These are phyloP conservation scores for Drosophila santomea DNA, from an alignment of 1,140 invertebrate genomes.

Conservation along the genomic window DNA sequence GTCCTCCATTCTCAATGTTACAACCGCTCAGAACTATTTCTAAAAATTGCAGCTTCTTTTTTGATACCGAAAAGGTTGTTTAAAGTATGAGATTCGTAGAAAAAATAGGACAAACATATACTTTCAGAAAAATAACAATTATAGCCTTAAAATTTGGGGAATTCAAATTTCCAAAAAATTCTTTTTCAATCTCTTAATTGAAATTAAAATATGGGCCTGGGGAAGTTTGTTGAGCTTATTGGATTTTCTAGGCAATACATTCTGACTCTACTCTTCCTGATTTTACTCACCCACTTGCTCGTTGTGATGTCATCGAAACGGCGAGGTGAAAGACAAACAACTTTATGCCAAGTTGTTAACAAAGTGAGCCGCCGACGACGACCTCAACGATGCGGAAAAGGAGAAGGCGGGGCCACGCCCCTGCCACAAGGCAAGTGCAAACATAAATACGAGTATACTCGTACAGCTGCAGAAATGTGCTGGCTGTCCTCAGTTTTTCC, in stretches of 20 bases:
- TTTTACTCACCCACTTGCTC: not conserved
- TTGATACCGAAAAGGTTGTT: too few relatives aligned
- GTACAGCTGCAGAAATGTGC: constrained; percentile 62
- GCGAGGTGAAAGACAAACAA: constrained; percentile 77
- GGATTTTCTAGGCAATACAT: constrained; percentile 70
- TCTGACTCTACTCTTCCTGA: constrained; percentile 9
- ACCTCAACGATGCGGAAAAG: constrained; percentile 43
- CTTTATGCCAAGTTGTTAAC: constrained; percentile 80
- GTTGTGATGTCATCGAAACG: constrained; percentile 74
- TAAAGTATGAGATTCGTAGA: too few relatives aligned
- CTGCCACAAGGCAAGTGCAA: constrained; percentile 35
- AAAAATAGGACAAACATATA: too few relatives aligned
- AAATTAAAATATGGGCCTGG: not conserved
- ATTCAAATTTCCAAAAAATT: not conserved
- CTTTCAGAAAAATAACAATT: too few relatives aligned
- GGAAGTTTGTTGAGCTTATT: constrained; percentile 72
- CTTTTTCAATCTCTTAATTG: not conserved
- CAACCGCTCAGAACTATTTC: too few relatives aligned
- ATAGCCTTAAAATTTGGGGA: not conserved
- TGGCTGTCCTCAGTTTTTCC: constrained; percentile 17
- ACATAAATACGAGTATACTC: constrained; percentile 37
- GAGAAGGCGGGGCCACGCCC: not conserved
- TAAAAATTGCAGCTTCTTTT: too few relatives aligned
- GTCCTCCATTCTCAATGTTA: not conserved
- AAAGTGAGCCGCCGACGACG: constrained; percentile 72